Evolutionary conservation across 2,888 invertebrate species (phyloP).

Genomic region (Gasteruption jaculator): DNA sequence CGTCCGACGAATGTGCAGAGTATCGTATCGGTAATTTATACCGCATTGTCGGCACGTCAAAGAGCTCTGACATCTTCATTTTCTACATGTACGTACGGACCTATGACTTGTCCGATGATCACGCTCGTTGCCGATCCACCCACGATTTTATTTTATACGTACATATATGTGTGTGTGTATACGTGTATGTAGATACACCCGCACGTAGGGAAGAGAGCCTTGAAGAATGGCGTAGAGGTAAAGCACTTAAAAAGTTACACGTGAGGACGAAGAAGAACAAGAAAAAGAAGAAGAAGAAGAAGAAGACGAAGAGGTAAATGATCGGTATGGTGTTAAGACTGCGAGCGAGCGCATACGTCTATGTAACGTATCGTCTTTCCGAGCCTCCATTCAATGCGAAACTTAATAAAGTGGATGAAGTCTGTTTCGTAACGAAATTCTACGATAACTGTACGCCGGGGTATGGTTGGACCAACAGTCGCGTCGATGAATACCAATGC

Average conservation of each 20-base stretch:
- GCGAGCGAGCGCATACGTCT: not conserved
- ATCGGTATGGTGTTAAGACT: too few species aligned
- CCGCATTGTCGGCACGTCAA: constrained; percentile 40
- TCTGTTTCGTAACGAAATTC: too few species aligned
- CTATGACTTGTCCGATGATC: constrained; percentile 24
- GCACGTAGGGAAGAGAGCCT: too few species aligned
- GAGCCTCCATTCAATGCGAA: not conserved
- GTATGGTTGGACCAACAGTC: too few species aligned
- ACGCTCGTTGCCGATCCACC: constrained; percentile 17
- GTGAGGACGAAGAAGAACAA: constrained; percentile 5
- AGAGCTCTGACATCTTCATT: constrained; percentile 39
- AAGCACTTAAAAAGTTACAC: not conserved
- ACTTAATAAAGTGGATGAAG: too few species aligned
- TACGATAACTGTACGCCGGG: too few species aligned
- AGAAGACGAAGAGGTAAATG: not conserved
- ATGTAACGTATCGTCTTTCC: not conserved
- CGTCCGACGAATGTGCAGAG: constrained; percentile 7
- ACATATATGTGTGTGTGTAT: not conserved
- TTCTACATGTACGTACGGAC: constrained; percentile 15
- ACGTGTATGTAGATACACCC: too few species aligned
- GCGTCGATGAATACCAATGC: too few species aligned
- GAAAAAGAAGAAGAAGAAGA: constrained; percentile 3
- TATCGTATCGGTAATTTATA: constrained; percentile 37
- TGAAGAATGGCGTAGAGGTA: too few species aligned
- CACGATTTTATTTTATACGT: constrained; percentile 3